Evolutionary conservation across 2,113 vertebrate genomes (phyloP).

Genomic region (Eurypyga helias): DNA sequence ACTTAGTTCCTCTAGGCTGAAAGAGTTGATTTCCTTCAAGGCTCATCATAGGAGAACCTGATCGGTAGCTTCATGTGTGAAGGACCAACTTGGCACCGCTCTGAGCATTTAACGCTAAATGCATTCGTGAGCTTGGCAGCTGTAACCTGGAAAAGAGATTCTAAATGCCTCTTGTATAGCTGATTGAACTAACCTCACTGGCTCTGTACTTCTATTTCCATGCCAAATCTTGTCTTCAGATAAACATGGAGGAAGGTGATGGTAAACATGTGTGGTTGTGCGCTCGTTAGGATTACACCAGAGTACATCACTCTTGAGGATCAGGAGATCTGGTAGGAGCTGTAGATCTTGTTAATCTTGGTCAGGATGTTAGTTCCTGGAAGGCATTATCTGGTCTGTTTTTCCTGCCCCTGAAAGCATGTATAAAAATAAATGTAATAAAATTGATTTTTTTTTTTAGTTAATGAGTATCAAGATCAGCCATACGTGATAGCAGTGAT

Average conservation of each 20-base stretch:
- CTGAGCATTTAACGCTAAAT: not conserved
- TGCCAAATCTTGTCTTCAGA: not conserved
- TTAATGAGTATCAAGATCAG: not conserved
- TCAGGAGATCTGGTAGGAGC: not conserved
- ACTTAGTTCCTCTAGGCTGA: not conserved
- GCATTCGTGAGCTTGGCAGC: not conserved
- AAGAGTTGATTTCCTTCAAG: not conserved
- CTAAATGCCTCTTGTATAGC: not conserved
- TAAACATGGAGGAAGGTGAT: not conserved
- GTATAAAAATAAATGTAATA: not conserved
- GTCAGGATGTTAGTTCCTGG: not conserved
- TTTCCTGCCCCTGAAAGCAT: not conserved
- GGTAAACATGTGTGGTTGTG: not conserved
- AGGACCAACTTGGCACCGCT: not conserved
- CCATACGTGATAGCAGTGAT: not conserved
- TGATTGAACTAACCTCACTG: not conserved
- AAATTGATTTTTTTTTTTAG: not conserved
- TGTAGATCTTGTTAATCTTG: not conserved
- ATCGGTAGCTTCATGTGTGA: not conserved
- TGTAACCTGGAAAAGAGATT: not conserved
- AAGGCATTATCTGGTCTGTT: not conserved
- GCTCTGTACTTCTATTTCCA: fast-evolving
- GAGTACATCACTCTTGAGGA: not conserved
- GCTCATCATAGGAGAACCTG: not conserved
- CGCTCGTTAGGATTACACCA: not conserved